Evolutionary conservation across 2,797 vertebrate species (phyloP), one percentile per base, ranked within the genome.

Genomic region (Periparus ater): DNA sequence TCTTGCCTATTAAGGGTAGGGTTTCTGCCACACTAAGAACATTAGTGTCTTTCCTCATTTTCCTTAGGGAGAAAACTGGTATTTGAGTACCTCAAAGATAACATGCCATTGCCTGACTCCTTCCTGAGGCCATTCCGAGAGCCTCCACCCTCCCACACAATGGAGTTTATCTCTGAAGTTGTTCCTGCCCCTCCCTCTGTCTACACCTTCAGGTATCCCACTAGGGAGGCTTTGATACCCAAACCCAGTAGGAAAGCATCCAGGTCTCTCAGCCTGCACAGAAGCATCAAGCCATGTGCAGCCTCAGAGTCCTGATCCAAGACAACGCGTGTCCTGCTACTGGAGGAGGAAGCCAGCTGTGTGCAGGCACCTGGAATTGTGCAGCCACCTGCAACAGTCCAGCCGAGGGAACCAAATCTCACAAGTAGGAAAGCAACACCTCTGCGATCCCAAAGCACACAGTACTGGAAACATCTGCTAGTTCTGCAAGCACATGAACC

Each of bases 111-210:
- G 4, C 84, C 81, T 82, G 84, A 91, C 87, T 95, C 87, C 85
- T 89, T 96, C 91, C 91, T 7, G 74, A 80, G 92, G 95, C 92
- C 91, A 76, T 82, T 91, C 11, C 0, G 7, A 74, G 50, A 93
- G 65, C 75, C 94, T 89, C 89, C 91, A 17, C 91, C 91, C 91
- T 95, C 68, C 81, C 60, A 73, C 84, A 92, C 89, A 91, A 89
- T 20, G n/a, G 42, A 42, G 77, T 89, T 95, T 95, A 94, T 87
- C 94, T 87, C 7, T 0, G 62, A 91, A 62, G 77, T 60, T 88
- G 67, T 87, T 96, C 85, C 87, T 95, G 87, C 81, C 75, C 81
- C 91, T 93, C 95, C 95, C 71, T 94, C 89, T 63, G 81, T 88
- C 92, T 94, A 85, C 85, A 92, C 89, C 65, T 95, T 91, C 87